Evolutionary conservation across 2,888 invertebrate genomes (phyloP).

Genomic region (Idaea biselata): DNA sequence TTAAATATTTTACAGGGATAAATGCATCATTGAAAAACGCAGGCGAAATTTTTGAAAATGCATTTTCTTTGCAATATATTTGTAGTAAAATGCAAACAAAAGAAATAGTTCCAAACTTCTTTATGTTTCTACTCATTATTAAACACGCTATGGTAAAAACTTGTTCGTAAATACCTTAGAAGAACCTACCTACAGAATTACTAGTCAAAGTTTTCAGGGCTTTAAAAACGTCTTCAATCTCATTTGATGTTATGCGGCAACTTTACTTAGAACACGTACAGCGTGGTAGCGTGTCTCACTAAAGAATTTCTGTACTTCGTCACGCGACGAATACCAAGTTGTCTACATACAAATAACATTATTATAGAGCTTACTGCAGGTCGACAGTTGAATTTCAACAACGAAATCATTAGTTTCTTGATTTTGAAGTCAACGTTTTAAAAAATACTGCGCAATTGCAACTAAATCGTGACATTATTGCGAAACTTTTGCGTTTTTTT

Average conservation of each 20-base stretch:
- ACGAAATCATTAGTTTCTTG: not conserved
- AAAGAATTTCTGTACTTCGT: slow-evolving; percentile 61
- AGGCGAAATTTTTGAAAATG: too few relatives aligned
- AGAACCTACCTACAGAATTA: not conserved
- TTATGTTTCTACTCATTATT: too few relatives aligned
- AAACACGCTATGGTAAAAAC: too few relatives aligned
- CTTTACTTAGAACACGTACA: slow-evolving; percentile 26
- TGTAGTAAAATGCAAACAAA: too few relatives aligned
- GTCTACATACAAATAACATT: slow-evolving; percentile 56
- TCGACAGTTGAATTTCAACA: not conserved
- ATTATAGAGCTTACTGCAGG: slow-evolving; percentile 28
- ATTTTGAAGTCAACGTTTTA: not conserved
- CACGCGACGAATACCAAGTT: slow-evolving; percentile 62
- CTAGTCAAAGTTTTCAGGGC: not conserved
- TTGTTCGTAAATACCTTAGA: not conserved
- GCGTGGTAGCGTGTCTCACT: slow-evolving; percentile 50
- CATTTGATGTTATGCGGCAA: not conserved
- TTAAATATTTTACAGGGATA: too few relatives aligned
- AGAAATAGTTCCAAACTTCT: too few relatives aligned
- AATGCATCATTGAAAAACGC: too few relatives aligned
- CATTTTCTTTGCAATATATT: too few relatives aligned
- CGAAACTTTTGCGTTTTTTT: too few relatives aligned
- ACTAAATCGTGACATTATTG: too few relatives aligned
- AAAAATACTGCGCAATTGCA: not conserved
- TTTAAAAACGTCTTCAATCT: not conserved